phyloP scores from a whole-genome alignment of 2,113 vertebrate genomes.

The Micronycteris hirsuta region DNA sequence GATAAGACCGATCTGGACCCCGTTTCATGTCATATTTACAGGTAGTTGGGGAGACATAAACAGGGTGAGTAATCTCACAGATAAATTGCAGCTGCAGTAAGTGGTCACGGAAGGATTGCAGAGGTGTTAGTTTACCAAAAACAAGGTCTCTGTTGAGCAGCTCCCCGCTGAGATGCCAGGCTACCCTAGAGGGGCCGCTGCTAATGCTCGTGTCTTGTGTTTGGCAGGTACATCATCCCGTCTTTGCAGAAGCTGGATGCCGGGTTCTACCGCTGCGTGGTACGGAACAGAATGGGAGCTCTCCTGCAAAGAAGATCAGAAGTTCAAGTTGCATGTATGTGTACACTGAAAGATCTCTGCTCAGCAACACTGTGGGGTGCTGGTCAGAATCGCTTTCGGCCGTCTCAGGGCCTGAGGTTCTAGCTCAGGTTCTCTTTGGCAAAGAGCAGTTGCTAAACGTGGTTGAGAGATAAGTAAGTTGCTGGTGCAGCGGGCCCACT shows the following conservation, averaged over 20 bases:
- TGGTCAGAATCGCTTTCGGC: neutral
- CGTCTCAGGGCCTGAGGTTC: neutral
- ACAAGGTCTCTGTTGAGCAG: neutral
- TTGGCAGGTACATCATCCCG: conserved; percentile 83
- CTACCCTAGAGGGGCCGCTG: fast-evolving
- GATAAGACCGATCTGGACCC: neutral
- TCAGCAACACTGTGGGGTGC: neutral
- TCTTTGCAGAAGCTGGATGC: conserved; percentile 83
- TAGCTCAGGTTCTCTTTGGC: neutral
- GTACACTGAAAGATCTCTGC: neutral
- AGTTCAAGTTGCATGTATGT: conserved; percentile 93
- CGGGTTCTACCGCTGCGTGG: conserved; percentile 89
- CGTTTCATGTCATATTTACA: fast-evolving
- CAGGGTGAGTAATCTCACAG: too few relatives aligned
- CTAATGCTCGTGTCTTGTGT: conserved; percentile 38
- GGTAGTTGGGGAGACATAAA: neutral
- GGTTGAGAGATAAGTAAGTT: neutral
- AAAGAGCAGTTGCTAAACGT: neutral
- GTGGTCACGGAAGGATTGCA: too few relatives aligned
- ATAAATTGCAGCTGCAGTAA: fast-evolving
- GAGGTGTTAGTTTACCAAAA: neutral
- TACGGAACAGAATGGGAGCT: conserved; percentile 90
- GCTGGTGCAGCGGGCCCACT: fast-evolving
- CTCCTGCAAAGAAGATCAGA: conserved; percentile 87
- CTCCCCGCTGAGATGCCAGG: neutral